Conservation (phyloP, 2,888 invertebrate genomes). For the Cephus rjabovi region DNA sequence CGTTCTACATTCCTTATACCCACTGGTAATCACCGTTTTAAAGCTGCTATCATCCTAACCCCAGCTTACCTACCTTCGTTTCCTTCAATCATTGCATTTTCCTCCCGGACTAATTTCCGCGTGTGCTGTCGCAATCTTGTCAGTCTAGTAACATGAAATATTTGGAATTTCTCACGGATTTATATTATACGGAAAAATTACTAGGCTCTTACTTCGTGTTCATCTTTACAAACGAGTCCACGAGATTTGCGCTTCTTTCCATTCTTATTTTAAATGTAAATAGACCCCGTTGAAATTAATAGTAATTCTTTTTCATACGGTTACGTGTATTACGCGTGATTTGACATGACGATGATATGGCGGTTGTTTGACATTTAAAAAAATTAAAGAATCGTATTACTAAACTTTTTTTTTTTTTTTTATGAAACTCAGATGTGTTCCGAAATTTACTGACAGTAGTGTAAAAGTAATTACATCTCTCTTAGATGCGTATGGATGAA, state of each 20-base stretch:
- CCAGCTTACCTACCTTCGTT: constrained; percentile 27
- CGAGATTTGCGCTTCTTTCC: neutral
- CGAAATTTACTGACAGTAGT: too few species aligned
- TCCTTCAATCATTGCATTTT: constrained; percentile 18
- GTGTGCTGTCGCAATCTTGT: constrained; percentile 25
- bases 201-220: neutral
- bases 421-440: too few species aligned
- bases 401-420: too few species aligned
- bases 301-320: too few species aligned
- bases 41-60: neutral
- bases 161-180: neutral
- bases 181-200: neutral
- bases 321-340: too few species aligned
- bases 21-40: neutral
- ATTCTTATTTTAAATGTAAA: too few species aligned
- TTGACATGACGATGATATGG: too few species aligned
- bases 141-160: constrained; percentile 14
- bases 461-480: too few species aligned
- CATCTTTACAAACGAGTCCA: neutral
- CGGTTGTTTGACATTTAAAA: too few species aligned
- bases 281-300: too few species aligned
- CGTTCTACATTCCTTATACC: neutral
- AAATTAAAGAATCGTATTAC: too few species aligned
- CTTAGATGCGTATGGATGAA: too few species aligned
- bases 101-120: constrained; percentile 21